These are phyloP conservation scores for Hepsetus odoe DNA, from an alignment of 2,113 vertebrate species.

Conservation along the genomic window DNA sequence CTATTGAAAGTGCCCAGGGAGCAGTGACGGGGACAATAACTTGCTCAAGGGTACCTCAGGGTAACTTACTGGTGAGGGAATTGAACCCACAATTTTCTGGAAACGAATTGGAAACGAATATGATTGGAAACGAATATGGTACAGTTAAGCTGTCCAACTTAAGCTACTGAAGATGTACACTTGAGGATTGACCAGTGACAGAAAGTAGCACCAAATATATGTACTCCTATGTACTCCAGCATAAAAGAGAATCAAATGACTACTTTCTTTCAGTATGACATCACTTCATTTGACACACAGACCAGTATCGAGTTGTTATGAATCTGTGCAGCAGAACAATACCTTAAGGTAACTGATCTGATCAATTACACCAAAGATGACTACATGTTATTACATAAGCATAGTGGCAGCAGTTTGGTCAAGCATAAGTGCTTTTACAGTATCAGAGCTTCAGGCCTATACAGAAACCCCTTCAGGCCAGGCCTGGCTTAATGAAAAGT, in stretches of 20 bases:
- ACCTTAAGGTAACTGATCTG: constrained; percentile 12
- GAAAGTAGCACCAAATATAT: too few relatives aligned
- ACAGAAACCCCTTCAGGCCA: constrained; percentile 74
- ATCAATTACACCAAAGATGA: constrained; percentile 4
- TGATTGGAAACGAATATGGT: too few relatives aligned
- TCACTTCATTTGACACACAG: neutral
- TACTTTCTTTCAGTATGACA: neutral
- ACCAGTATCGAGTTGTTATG: neutral
- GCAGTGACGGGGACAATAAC: too few relatives aligned
- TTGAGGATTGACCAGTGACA: too few relatives aligned
- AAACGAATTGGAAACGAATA: too few relatives aligned
- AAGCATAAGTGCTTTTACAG: neutral
- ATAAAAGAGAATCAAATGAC: neutral
- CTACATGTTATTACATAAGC: constrained; percentile 39
- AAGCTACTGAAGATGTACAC: too few relatives aligned
- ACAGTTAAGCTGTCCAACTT: too few relatives aligned
- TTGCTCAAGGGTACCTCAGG: too few relatives aligned
- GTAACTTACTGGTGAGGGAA: too few relatives aligned
- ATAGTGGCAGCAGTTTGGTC: neutral
- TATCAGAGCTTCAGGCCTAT: constrained; percentile 45
- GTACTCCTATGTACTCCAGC: neutral
- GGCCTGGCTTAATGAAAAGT: constrained; percentile 60
- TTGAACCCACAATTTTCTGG: too few relatives aligned
- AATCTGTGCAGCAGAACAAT: constrained; percentile 14
- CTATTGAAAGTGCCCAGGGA: too few relatives aligned